Conservation (phyloP, 2,797 vertebrate species). For the Pipistrellus pygmaeus region DNA sequence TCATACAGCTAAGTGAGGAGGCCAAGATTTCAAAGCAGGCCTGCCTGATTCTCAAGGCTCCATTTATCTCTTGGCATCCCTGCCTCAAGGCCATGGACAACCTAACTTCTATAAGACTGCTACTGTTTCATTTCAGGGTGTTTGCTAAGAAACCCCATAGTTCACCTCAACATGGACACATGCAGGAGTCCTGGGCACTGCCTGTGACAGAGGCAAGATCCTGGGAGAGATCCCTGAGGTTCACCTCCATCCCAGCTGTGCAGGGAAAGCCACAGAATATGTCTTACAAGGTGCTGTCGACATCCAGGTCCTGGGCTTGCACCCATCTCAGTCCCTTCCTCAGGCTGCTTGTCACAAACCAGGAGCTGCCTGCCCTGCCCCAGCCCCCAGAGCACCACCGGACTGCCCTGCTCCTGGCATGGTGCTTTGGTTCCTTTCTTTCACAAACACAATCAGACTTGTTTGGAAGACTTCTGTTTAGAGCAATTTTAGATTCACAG, state of each 20-base stretch:
- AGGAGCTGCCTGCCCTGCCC: rapidly evolving
- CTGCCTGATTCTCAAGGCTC: background rate
- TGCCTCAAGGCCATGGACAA: background rate
- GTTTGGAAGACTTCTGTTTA: background rate
- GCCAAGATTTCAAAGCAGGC: background rate
- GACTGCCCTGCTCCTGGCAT: background rate
- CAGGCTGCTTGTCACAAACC: background rate
- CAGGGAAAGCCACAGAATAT: background rate
- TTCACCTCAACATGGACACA: background rate
- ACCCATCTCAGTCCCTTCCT: too few species aligned
- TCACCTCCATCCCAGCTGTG: background rate
- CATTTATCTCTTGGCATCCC: too few species aligned
- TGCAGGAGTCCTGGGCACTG: background rate
- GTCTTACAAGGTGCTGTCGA: background rate
- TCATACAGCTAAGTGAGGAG: background rate
- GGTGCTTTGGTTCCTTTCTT: background rate
- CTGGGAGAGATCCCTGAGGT: background rate
- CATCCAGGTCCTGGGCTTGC: background rate
- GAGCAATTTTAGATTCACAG: background rate
- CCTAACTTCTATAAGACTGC: background rate
- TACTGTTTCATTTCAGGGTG: background rate
- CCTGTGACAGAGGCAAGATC: background rate
- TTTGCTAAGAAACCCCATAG: background rate
- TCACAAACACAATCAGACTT: background rate
- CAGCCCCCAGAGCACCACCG: background rate